A percentile compares a stretch with the other conserved stretches of the same genome.
Conservation (phyloP, 2,113 vertebrate genomes). For the Entelurus aequoreus region DNA sequence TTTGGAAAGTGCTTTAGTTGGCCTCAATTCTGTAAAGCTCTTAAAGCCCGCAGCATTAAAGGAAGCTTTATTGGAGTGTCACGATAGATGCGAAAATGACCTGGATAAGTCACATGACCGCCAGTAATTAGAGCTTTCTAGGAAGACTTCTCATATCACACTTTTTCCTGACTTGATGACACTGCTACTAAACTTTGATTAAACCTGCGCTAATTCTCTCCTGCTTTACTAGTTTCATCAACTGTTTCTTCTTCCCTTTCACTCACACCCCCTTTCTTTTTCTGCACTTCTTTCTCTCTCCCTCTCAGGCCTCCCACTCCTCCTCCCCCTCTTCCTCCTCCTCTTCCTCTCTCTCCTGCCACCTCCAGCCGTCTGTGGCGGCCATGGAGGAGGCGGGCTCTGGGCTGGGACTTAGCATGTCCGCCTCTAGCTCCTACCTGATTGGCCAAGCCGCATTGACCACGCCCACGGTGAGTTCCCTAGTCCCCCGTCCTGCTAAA, state of each 20-base stretch:
- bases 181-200: constrained; percentile 25
- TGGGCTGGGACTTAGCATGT: constrained; percentile 91
- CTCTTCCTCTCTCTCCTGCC: constrained; percentile 81
- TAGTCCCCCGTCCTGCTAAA: not conserved
- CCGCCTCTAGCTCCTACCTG: constrained; percentile 98
- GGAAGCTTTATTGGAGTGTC: constrained; percentile 21
- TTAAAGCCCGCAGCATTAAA: constrained; percentile 28
- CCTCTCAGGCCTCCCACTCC: constrained; percentile 87
- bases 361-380: constrained; percentile 87
- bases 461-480: constrained; percentile 91
- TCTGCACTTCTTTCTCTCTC: constrained; percentile 21
- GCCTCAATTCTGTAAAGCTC: constrained; percentile 48
- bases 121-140: constrained; percentile 20
- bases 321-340: constrained; percentile 90
- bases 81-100: constrained; percentile 14
- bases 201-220: constrained; percentile 52
- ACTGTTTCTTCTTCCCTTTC: constrained; percentile 17
- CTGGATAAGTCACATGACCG: constrained; percentile 6
- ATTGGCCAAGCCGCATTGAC: constrained; percentile 90
- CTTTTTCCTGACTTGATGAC: not conserved
- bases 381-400: constrained; percentile 85
- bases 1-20: constrained; percentile 38
- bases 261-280: constrained; percentile 19
- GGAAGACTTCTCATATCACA: constrained; percentile 2
- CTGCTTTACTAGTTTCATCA: constrained; percentile 50